These are phyloP conservation scores for Coryphaenoides rupestris DNA, from an alignment of 2,113 vertebrate genomes.

Conservation along the genomic window DNA sequence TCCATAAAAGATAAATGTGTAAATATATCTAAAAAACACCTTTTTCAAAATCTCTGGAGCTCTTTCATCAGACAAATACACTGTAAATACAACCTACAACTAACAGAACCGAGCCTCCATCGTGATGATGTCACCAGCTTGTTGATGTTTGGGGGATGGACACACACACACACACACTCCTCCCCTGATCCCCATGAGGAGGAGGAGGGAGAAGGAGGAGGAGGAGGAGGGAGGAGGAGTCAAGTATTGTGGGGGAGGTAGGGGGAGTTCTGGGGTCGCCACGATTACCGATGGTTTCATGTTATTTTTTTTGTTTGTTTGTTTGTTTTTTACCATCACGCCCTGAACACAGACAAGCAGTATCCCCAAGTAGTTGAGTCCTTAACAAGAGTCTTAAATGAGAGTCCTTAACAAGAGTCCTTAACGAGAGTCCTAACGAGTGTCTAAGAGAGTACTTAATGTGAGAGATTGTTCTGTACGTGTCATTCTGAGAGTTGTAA, in stretches of 20 bases:
- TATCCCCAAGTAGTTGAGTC: too few species aligned
- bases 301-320: too few species aligned
- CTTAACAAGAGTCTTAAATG: too few species aligned
- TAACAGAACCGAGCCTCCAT: neutral
- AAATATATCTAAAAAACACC: slow-evolving; percentile 53
- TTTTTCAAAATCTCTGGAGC: slow-evolving; percentile 42
- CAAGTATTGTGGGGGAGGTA: neutral
- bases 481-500: too few species aligned
- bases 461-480: too few species aligned
- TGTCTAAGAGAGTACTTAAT: too few species aligned
- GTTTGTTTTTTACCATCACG: too few species aligned
- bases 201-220: neutral
- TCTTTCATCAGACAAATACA: slow-evolving; percentile 3
- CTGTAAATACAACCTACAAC: slow-evolving; percentile 37
- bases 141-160: neutral
- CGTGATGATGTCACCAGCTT: neutral
- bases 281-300: too few species aligned
- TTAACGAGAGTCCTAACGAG: too few species aligned
- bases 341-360: too few species aligned
- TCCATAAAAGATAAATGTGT: slow-evolving; percentile 37
- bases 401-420: too few species aligned
- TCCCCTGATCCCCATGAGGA: too few species aligned
- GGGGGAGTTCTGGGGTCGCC: neutral
- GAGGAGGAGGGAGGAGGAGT: neutral
- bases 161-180: neutral